Evolutionary conservation across 2,113 vertebrate genomes (phyloP).

Genomic region (Alectura lathami): DNA sequence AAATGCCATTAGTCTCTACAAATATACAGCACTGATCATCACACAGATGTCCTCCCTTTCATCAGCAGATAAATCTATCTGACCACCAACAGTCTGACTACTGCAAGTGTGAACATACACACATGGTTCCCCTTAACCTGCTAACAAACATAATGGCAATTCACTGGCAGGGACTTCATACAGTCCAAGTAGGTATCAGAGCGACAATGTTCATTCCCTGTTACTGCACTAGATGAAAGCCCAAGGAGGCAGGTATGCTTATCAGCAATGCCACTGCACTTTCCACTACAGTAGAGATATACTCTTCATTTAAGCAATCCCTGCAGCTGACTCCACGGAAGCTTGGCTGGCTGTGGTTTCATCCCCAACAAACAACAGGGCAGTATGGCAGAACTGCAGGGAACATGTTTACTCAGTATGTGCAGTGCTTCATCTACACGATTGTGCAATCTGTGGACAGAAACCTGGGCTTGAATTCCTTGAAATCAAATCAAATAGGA

Average conservation of each 20-base stretch:
- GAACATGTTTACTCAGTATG: rapidly evolving
- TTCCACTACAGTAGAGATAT: not conserved
- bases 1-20: not conserved
- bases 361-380: not conserved
- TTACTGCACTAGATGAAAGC: not conserved
- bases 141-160: not conserved
- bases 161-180: not conserved
- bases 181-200: not conserved
- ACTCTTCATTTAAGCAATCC: not conserved
- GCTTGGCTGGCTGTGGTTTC: not conserved
- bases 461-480: not conserved
- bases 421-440: not conserved
- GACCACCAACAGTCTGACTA: not conserved
- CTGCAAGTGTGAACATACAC: not conserved
- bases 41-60: not conserved
- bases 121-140: not conserved
- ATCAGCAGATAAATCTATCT: not conserved
- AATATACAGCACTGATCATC: not conserved
- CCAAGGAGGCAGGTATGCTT: not conserved
- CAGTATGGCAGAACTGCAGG: not conserved
- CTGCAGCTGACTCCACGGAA: not conserved
- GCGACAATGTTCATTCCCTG: rapidly evolving
- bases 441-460: not conserved
- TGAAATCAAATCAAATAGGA: not conserved
- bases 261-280: not conserved